A percentile compares a stretch with the other conserved stretches of the same genome.
Evolutionary conservation across 2,797 vertebrate species (phyloP).

Genomic region (Chaetophractus vellerosus): DNA sequence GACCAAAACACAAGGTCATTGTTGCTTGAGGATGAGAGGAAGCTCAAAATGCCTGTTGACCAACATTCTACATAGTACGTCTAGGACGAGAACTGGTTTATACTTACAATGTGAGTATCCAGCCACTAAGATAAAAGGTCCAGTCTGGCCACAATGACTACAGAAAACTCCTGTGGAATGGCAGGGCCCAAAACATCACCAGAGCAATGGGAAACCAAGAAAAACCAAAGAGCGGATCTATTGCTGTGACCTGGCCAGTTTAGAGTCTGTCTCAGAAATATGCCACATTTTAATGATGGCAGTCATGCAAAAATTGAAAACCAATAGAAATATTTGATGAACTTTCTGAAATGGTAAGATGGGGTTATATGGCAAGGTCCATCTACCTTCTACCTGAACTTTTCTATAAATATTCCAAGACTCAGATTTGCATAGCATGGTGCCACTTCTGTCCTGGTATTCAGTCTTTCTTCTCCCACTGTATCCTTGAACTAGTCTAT

Average conservation of each 20-base stretch:
- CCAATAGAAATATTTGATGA: conserved; percentile 27
- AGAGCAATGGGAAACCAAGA: neutral
- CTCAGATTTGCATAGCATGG: neutral
- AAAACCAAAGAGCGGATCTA: neutral
- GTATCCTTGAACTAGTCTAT: neutral
- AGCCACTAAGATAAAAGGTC: neutral
- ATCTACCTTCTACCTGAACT: neutral
- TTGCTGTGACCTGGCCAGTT: neutral
- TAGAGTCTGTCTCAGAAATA: neutral
- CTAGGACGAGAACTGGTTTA: neutral
- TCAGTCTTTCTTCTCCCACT: neutral
- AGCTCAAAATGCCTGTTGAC: neutral
- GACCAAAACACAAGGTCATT: no score
- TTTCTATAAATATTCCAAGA: neutral
- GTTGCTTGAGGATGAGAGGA: neutral
- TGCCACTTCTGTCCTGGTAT: neutral
- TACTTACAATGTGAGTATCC: neutral
- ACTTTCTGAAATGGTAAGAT: neutral
- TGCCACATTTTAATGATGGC: neutral
- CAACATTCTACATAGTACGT: neutral
- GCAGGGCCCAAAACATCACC: neutral
- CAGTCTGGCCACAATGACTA: neutral
- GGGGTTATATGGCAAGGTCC: neutral
- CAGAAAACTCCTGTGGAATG: neutral
- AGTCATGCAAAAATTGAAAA: neutral